Evolutionary conservation across 2,113 vertebrate genomes (phyloP).

Genomic region (Tiliqua scincoides): DNA sequence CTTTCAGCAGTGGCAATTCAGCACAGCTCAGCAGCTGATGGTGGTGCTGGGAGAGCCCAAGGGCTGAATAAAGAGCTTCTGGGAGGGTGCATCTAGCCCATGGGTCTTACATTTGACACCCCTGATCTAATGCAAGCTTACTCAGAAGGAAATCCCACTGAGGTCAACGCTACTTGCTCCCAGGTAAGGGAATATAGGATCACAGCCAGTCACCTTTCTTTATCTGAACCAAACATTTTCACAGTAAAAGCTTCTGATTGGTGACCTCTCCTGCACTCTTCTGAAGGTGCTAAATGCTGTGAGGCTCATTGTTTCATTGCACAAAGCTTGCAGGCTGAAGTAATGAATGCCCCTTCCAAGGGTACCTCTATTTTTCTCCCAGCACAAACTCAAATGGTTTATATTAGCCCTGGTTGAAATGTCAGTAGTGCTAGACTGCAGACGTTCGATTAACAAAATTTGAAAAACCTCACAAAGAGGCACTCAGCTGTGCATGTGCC

Average conservation of each 20-base stretch:
- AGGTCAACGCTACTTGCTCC: too few relatives aligned
- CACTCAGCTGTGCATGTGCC: neutral
- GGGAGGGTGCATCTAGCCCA: too few relatives aligned
- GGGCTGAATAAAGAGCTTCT: too few relatives aligned
- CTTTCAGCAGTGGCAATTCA: too few relatives aligned
- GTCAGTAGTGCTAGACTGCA: neutral
- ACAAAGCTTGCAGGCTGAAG: neutral
- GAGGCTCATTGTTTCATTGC: neutral
- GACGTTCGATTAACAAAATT: neutral
- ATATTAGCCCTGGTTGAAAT: neutral
- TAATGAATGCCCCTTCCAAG: neutral
- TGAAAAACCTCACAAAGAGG: neutral
- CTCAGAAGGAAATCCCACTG: too few relatives aligned
- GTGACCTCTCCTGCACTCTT: neutral
- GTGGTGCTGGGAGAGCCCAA: too few relatives aligned
- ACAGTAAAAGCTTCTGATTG: neutral
- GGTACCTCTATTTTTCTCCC: neutral
- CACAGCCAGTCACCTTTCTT: neutral
- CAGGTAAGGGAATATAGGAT: too few relatives aligned
- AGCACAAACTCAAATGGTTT: constrained; percentile 6
- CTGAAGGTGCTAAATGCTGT: neutral
- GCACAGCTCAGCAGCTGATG: too few relatives aligned
- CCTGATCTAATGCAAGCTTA: neutral
- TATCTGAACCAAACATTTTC: neutral
- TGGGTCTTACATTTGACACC: too few relatives aligned